These are phyloP conservation scores for Acanthis flammea DNA, from an alignment of 2,797 vertebrate species.

Conservation along the genomic window DNA sequence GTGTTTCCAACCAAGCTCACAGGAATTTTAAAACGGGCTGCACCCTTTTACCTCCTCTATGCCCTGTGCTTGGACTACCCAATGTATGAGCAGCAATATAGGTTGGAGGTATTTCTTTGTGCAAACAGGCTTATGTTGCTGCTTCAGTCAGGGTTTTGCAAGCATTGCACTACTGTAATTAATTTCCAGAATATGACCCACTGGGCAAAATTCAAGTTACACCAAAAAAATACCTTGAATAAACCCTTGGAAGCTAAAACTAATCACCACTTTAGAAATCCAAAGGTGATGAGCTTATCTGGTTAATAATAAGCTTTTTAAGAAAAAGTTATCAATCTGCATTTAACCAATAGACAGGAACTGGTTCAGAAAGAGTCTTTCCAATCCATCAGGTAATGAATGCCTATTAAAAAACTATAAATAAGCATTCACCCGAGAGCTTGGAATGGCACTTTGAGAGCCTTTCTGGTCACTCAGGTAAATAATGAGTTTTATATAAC, in stretches of 20 bases:
- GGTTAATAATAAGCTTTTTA: conserved; percentile 36
- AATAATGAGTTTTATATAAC: conserved; percentile 68
- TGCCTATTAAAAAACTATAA: conserved; percentile 67
- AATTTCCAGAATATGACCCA: conserved; percentile 7
- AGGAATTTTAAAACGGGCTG: not conserved
- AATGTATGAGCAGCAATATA: not conserved
- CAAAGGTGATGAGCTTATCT: conserved; percentile 24
- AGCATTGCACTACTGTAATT: not conserved
- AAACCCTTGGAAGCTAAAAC: conserved; percentile 40
- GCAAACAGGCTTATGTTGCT: not conserved
- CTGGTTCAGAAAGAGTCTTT: conserved; percentile 35
- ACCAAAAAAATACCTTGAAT: not conserved
- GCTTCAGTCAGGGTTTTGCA: not conserved
- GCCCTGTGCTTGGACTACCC: not conserved
- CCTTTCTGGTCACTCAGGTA: conserved; percentile 66
- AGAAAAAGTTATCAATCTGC: conserved; percentile 42
- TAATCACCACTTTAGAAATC: conserved; percentile 26
- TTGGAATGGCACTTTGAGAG: conserved; percentile 58
- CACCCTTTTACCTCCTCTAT: not conserved
- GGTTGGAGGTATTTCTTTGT: not conserved
- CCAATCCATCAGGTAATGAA: conserved; percentile 62
- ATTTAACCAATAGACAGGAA: conserved; percentile 35
- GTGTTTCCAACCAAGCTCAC: conserved; percentile 23
- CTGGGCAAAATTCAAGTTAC: conserved; percentile 11
- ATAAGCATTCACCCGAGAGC: conserved; percentile 66